Conservation (phyloP, 2,113 vertebrate species). For the Phyllopteryx taeniolatus region DNA sequence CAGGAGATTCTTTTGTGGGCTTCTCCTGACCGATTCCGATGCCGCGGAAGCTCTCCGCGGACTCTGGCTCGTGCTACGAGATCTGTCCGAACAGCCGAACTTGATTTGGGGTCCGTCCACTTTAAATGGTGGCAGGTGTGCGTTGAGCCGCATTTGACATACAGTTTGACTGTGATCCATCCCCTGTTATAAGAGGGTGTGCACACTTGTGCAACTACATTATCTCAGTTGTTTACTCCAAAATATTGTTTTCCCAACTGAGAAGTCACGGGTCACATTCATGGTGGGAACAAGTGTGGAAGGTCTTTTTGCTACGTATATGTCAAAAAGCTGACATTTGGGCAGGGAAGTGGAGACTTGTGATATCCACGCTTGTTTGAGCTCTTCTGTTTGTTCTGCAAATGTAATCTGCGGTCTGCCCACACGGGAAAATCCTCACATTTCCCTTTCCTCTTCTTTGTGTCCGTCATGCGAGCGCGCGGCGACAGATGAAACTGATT, state of each 20-base stretch:
- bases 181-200: background rate
- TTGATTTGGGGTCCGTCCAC: background rate
- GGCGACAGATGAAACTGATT: slow-evolving; percentile 25
- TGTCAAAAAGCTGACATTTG: background rate
- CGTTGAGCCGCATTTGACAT: background rate
- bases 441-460: slow-evolving; percentile 39
- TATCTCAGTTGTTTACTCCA: background rate
- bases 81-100: background rate
- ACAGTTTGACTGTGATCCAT: background rate
- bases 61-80: no score
- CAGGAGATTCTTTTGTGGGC: no score
- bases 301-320: background rate
- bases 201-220: background rate
- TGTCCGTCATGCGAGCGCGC: slow-evolving; percentile 11
- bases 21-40: no score
- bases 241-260: background rate
- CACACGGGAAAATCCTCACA: slow-evolving; percentile 25
- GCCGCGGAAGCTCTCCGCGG: no score
- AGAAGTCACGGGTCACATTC: background rate
- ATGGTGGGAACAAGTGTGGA: no score
- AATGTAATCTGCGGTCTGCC: background rate
- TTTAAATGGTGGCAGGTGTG: background rate
- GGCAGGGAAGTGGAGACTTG: background rate
- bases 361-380: background rate
- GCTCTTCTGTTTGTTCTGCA: slow-evolving; percentile 3